Conservation (phyloP, 1,140 invertebrate genomes). For the Pygmarrhopalites habei region DNA sequence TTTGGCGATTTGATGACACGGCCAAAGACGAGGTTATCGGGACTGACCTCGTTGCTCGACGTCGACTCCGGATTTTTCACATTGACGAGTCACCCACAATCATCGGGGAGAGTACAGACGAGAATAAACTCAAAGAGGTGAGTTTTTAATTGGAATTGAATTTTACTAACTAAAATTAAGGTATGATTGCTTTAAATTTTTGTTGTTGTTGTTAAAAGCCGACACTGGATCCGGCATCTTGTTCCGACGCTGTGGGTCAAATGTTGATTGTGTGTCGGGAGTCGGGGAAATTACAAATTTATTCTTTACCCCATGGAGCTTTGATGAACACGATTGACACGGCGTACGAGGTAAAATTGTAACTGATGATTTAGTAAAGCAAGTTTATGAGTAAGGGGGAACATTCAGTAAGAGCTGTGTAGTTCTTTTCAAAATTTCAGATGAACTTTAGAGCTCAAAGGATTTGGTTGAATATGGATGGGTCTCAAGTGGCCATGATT, state of each 20-base stretch:
- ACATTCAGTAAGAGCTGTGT: neutral
- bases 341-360: conserved; percentile 15
- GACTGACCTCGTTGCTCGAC: neutral
- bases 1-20: conserved; percentile 1
- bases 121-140: conserved; percentile 1
- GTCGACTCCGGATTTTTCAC: conserved; percentile 59
- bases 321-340: conserved; percentile 53
- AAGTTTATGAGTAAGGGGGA: neutral
- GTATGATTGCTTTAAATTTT: no score
- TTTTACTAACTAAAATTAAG: no score
- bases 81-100: conserved; percentile 74
- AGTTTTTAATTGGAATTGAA: neutral
- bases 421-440: neutral
- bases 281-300: conserved; percentile 78
- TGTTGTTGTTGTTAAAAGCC: conserved; percentile 43
- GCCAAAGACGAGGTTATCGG: neutral
- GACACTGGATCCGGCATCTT: conserved; percentile 72
- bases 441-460: conserved; percentile 16
- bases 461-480: conserved; percentile 31
- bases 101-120: conserved; percentile 41
- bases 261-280: conserved; percentile 75
- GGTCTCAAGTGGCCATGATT: conserved; percentile 45
- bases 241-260: conserved; percentile 68
- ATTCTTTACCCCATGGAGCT: conserved; percentile 75
- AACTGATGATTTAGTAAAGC: no score